Evolutionary conservation across 2,888 invertebrate species (phyloP), one percentile per base, ranked within the genome.

Genomic region (Yponomeuta evonymella): DNA sequence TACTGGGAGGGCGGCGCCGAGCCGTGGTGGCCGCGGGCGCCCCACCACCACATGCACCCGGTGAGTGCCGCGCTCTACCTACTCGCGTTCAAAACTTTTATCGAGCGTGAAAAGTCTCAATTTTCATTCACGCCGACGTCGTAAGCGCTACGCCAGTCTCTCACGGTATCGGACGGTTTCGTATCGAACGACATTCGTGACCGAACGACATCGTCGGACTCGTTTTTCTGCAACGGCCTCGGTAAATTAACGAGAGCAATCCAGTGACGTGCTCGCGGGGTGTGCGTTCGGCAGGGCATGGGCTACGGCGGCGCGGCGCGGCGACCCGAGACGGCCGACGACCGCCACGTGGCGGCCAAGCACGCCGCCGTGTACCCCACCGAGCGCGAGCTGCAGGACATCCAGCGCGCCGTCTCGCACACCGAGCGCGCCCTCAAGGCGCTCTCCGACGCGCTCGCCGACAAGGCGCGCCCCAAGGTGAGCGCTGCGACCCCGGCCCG

Each of bases 301-400:
- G 76, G 76, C 73, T 93, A 93, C 58, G 92, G 89, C 15, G 93
- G 93, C 58, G 92, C 89, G 77, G 94, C 94, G 68, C 94, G 98
- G 33, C 95, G 97, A 70, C 96, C 97, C 0, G 98, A 98, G 87
- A 97, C 97, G n/a, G 95, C 96, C 29, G 99, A 99, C 89, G 99
- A 99, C 90, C 95, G 98, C 11, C 98, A 99, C 91, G 97, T 99
- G 72, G 95, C 98, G 85, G 96, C 97, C 70, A 96, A 97, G 79
- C 99, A 99, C 88, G 96, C 97, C 0, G 96, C 96, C 75, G 98
- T 99, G 78, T 98, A 98, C 93, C 99, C 99, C 1, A 95, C 95
- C 79, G 98, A 98, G 87, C 95, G 95, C 77, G 97, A 98, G 91
- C 90, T 97, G 75, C 95, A 96, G 85, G 95, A 95, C 71, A 97